Conservation (phyloP, 2,888 invertebrate genomes). For the Meiosimyza decipiens region DNA sequence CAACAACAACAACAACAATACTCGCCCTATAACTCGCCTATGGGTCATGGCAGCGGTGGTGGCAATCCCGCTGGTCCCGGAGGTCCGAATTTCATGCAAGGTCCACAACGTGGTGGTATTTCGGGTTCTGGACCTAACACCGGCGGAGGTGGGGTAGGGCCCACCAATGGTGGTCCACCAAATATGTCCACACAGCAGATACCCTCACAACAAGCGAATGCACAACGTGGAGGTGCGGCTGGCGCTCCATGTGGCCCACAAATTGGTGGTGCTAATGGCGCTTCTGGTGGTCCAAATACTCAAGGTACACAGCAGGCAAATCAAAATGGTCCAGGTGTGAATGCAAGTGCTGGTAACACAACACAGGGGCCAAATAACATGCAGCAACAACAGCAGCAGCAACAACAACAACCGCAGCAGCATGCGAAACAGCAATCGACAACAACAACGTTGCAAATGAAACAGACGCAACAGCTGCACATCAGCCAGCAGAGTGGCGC, state of each 20-base stretch:
- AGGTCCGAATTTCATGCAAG: conserved; percentile 62
- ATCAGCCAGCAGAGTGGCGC: conserved; percentile 82
- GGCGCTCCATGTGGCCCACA: conserved; percentile 40
- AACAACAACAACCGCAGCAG: conserved; percentile 61
- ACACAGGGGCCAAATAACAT: conserved; percentile 45
- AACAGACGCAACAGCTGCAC: conserved; percentile 89
- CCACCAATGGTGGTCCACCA: conserved; percentile 47
- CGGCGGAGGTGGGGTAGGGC: conserved; percentile 47
- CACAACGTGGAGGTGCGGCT: conserved; percentile 46
- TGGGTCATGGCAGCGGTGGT: conserved; percentile 71
- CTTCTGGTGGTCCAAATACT: conserved; percentile 50
- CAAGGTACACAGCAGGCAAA: conserved; percentile 47
- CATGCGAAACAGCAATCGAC: conserved; percentile 59
- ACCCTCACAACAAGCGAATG: conserved; percentile 45
- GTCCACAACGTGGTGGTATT: conserved; percentile 56
- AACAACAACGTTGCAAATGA: conserved; percentile 80
- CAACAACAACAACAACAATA: conserved; percentile 70
- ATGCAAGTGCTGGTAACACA: conserved; percentile 52
- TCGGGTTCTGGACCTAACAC: conserved; percentile 34
- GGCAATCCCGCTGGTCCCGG: conserved; percentile 51
- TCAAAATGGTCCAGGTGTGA: conserved; percentile 54
- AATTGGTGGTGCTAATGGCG: conserved; percentile 39
- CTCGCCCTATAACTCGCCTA: conserved; percentile 75
- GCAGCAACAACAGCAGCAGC: conserved; percentile 42
- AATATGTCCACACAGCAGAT: conserved; percentile 53